A percentile compares a stretch with the other conserved stretches of the same genome.
Conservation (phyloP, 2,797 vertebrate species). For the Peromyscus nudipes region DNA sequence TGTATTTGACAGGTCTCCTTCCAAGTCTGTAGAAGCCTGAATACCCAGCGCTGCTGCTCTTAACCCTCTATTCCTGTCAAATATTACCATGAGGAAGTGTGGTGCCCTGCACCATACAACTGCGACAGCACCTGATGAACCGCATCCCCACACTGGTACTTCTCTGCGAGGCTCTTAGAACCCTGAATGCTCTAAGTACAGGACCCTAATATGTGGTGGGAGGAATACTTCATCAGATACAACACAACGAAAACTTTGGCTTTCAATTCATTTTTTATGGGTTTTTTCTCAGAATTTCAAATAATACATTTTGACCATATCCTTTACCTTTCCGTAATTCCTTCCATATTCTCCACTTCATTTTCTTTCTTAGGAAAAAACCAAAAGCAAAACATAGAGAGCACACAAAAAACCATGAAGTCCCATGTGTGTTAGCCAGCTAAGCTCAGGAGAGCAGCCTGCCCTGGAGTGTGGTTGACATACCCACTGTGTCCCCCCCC, state of each 20-base stretch:
- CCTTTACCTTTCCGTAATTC: background rate
- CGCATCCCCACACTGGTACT: background rate
- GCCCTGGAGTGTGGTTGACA: background rate
- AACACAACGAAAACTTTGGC: background rate
- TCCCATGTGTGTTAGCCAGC: background rate
- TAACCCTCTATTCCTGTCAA: background rate
- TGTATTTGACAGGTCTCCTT: slow-evolving; percentile 8
- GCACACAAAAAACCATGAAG: background rate
- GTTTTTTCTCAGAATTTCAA: background rate
- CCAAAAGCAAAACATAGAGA: background rate
- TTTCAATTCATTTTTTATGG: background rate
- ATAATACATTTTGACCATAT: background rate
- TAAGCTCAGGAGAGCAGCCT: background rate
- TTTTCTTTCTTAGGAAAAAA: background rate
- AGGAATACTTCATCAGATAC: slow-evolving; percentile 15
- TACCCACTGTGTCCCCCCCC: background rate
- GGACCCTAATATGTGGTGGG: background rate
- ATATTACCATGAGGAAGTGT: slow-evolving; percentile 21
- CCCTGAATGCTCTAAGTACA: background rate
- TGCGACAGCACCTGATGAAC: background rate
- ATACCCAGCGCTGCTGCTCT: background rate
- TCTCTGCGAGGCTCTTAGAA: slow-evolving; percentile 1
- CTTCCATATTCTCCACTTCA: background rate
- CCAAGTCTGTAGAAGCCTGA: background rate
- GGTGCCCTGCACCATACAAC: background rate